Percentiles rank a stretch among this genome's conserved stretches.
Conservation (phyloP, 2,888 invertebrate genomes). For the Cyclophora punctaria region DNA sequence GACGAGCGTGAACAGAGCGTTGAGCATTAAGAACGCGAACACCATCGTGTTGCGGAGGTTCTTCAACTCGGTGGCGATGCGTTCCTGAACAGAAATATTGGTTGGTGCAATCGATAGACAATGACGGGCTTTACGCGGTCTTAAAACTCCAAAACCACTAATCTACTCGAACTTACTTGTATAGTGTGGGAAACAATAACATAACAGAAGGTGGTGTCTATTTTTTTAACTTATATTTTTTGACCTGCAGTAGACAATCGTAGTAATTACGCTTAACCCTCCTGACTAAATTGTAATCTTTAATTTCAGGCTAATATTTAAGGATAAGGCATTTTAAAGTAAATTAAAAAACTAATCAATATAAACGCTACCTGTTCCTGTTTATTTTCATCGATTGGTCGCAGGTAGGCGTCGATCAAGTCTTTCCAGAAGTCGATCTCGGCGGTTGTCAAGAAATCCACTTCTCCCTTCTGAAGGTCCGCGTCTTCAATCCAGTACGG, state of each 20-base stretch:
- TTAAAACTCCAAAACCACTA: no score
- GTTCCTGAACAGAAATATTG: slow-evolving; percentile 78
- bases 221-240: not conserved
- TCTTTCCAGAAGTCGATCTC: slow-evolving; percentile 97
- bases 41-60: slow-evolving; percentile 95
- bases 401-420: slow-evolving; percentile 91
- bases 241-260: not conserved
- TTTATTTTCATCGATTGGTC: slow-evolving; percentile 93
- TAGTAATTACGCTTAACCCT: not conserved
- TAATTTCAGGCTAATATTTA: not conserved
- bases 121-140: no score
- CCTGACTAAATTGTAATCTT: not conserved
- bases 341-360: not conserved
- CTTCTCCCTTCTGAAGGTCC: slow-evolving; percentile 89
- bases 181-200: no score
- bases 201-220: no score
- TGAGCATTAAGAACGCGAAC: slow-evolving; percentile 98
- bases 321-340: not conserved
- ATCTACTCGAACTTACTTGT: no score
- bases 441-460: slow-evolving; percentile 88
- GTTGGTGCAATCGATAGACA: no score
- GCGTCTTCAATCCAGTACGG: slow-evolving; percentile 96
- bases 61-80: slow-evolving; percentile 90
- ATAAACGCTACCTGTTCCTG: slow-evolving; percentile 82
- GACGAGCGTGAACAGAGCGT: slow-evolving; percentile 96